phyloP scores from a whole-genome alignment of 2,888 invertebrate genomes.

The Chloroclystis v-ata region DNA sequence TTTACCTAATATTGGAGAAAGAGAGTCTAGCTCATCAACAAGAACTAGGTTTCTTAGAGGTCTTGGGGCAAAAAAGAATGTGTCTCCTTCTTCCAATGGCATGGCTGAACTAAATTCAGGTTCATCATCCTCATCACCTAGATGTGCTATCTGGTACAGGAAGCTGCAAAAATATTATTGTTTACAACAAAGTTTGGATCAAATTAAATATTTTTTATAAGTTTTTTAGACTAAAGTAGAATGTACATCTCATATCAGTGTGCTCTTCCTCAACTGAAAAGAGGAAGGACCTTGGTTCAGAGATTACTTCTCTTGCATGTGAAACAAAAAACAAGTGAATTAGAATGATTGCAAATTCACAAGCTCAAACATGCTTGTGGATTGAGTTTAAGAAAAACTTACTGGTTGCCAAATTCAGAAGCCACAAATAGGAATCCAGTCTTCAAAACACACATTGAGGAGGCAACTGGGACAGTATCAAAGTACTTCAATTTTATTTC shows the following conservation, averaged over 20 bases:
- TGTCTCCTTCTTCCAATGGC: slow-evolving; percentile 98
- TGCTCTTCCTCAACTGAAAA: slow-evolving; percentile 69
- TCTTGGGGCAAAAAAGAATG: slow-evolving; percentile 98
- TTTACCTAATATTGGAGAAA: slow-evolving; percentile 92
- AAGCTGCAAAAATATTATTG: slow-evolving; percentile 80
- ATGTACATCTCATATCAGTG: slow-evolving; percentile 79
- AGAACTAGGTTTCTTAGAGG: slow-evolving; percentile 94
- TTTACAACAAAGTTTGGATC: no score
- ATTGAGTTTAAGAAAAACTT: slow-evolving; percentile 73
- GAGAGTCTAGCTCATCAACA: slow-evolving; percentile 97
- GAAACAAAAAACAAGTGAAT: slow-evolving; percentile 38
- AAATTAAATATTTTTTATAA: no score
- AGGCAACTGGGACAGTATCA: slow-evolving; percentile 98
- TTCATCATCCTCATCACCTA: slow-evolving; percentile 99
- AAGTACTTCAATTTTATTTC: slow-evolving; percentile 99
- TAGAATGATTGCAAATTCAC: slow-evolving; percentile 44
- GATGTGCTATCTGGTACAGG: slow-evolving; percentile 98
- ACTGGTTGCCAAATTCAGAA: slow-evolving; percentile 99
- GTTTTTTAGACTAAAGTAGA: not conserved
- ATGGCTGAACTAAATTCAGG: slow-evolving; percentile 99
- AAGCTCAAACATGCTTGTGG: slow-evolving; percentile 27
- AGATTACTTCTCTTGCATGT: slow-evolving; percentile 70
- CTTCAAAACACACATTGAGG: slow-evolving; percentile 98
- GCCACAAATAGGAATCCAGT: slow-evolving; percentile 99
- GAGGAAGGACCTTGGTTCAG: slow-evolving; percentile 81